Conservation (phyloP, 2,797 vertebrate species). For the Poeciliopsis turneri region DNA sequence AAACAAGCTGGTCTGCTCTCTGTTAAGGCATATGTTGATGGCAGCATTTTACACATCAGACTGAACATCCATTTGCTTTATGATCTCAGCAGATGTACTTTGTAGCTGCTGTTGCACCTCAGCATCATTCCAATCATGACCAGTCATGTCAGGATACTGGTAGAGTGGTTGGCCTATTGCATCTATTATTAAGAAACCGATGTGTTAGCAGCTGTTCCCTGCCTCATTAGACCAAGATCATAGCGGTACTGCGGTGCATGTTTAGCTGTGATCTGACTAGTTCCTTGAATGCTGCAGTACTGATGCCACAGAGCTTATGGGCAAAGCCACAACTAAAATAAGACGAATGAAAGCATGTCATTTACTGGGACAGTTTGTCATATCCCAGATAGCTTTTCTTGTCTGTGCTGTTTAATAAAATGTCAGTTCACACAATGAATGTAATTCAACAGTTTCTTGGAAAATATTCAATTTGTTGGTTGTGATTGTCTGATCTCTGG, state of each 20-base stretch:
- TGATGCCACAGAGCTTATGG: constrained; percentile 17
- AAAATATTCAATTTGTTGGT: neutral
- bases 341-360: constrained; percentile 9
- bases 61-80: constrained; percentile 9
- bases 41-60: constrained; percentile 4
- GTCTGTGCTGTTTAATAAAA: neutral
- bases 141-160: constrained; percentile 22
- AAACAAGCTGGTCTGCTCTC: constrained; percentile 22
- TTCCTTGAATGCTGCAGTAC: constrained; percentile 17
- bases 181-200: constrained; percentile 65
- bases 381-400: neutral
- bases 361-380: constrained; percentile 6
- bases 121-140: constrained; percentile 32
- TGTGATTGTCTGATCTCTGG: neutral
- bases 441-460: neutral
- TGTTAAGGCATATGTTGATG: neutral
- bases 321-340: neutral
- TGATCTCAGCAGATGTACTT: constrained; percentile 20
- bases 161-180: constrained; percentile 36
- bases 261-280: constrained; percentile 32
- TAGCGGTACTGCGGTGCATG: constrained; percentile 24
- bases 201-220: constrained; percentile 56
- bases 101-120: constrained; percentile 32
- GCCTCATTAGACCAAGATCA: constrained; percentile 52
- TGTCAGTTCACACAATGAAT: neutral